A percentile compares a stretch with the other conserved stretches of the same genome.
These are phyloP conservation scores for Embidobia sp. DNA, from an alignment of 2,888 invertebrate species.

Conservation along the genomic window DNA sequence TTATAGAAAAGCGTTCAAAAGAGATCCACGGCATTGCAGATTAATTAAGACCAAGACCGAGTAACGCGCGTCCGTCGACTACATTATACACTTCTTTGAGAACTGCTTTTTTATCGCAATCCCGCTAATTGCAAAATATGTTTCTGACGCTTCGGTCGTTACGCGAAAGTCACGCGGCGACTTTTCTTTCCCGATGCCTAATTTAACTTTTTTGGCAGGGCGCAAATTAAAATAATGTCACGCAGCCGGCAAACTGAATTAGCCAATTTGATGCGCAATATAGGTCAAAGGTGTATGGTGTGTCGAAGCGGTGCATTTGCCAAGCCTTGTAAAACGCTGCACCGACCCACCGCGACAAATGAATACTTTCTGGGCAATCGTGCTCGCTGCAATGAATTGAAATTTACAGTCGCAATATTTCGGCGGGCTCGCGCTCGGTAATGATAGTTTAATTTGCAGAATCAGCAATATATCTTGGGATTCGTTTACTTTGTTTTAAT, in stretches of 20 bases:
- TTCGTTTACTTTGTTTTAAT: slow-evolving; percentile 47
- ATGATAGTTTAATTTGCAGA: slow-evolving; percentile 52
- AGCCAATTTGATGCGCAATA: slow-evolving; percentile 33
- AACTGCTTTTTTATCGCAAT: slow-evolving; percentile 22
- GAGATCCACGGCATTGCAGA: slow-evolving; percentile 2
- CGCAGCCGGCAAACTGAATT: slow-evolving; percentile 44
- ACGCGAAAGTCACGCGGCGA: slow-evolving; percentile 33
- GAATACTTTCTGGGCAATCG: slow-evolving; percentile 17
- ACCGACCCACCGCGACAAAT: slow-evolving; percentile 12
- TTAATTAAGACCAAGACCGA: slow-evolving; percentile 42
- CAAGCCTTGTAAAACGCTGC: too few species aligned
- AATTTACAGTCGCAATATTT: slow-evolving; percentile 44
- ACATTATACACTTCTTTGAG: slow-evolving; percentile 22
- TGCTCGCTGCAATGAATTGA: slow-evolving; percentile 17
- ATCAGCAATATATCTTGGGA: slow-evolving; percentile 37
- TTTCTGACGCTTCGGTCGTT: slow-evolving; percentile 30
- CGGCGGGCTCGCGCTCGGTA: slow-evolving; percentile 6
- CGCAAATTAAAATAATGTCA: slow-evolving; percentile 52
- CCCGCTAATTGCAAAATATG: slow-evolving; percentile 44
- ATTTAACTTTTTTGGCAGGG: slow-evolving; percentile 57
- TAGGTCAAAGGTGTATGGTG: slow-evolving; percentile 43
- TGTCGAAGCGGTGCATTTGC: too few species aligned
- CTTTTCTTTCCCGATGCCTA: slow-evolving; percentile 43
- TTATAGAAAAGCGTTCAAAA: background rate
- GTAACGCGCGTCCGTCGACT: slow-evolving; percentile 14